Evolutionary conservation across 2,797 vertebrate genomes (phyloP), one percentile per base, ranked within the genome.

Genomic region (Coracias cyanogaster): DNA sequence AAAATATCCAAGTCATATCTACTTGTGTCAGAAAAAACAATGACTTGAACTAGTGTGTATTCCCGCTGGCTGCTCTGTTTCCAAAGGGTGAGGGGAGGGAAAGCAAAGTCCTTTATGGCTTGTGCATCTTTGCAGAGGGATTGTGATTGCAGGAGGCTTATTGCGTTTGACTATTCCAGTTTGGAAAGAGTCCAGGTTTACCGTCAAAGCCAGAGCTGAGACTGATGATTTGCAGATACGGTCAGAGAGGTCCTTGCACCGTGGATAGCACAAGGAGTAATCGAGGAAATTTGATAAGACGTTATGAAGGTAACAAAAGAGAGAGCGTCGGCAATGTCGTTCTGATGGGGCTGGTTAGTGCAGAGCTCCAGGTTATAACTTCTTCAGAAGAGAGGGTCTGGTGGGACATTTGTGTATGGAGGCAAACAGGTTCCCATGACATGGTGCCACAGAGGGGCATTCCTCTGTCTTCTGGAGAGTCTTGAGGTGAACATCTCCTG

Each of bases 1-100:
- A 67, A 76, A 95, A 81, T 78, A 90, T 62, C 54, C 73, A 72
- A 86, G 72, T 78, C 61, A 12, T 95, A 89, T 95, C 74, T 96
- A 85, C 84, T 92, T 85, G 45, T 82, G 82, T 94, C 72, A 93
- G 77, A 74, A 82, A 66, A 93, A 88, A 85, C 72, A 83, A 93
- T 78, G 10, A 41, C 49, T 94, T 94, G 82, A 94, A 82, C 86
- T 46, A 41, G 76, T 9, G 4, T 73, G 45, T 94, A 73, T 65
- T 85, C 64, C 80, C 81, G 67, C 65, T 93, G 76, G 49, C 79
- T 86, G 52, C 46, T 71, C 46, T 72, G 20, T 67, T 74, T 78
- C 3, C 0, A 60, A 73, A 91, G 69, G 52, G 35, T n/a, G 60
- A 89, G 43, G 52, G 49, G 31, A 90, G 41, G 61, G 49, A 71